phyloP scores from a whole-genome alignment of 1,140 invertebrate species.

The Eufriesea mexicana region DNA sequence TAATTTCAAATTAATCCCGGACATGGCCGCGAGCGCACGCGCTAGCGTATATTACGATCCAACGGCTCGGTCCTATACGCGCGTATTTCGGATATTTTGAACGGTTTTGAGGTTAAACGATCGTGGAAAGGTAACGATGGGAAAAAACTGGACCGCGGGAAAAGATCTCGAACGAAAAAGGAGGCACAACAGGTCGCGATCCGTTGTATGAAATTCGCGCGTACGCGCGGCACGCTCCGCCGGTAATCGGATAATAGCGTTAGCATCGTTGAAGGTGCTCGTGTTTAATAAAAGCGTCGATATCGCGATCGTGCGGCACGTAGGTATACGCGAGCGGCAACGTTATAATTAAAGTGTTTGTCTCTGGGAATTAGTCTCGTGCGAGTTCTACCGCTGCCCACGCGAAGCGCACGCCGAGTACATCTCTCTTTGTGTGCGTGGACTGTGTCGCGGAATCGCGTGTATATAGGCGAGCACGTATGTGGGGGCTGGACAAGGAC shows the following conservation, averaged over 20 bases:
- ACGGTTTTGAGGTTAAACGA: too few species aligned
- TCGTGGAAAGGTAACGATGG: too few species aligned
- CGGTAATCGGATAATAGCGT: slow-evolving; percentile 43
- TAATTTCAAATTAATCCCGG: too few species aligned
- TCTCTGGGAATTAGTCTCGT: slow-evolving; percentile 60
- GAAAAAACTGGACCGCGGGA: background rate
- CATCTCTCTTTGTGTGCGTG: background rate
- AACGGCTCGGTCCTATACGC: too few species aligned
- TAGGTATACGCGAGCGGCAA: slow-evolving; percentile 14
- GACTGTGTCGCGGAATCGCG: background rate
- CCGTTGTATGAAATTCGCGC: background rate
- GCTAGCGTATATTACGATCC: too few species aligned
- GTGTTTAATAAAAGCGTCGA: slow-evolving; percentile 61
- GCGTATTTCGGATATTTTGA: too few species aligned
- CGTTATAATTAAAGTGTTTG: slow-evolving; percentile 66
- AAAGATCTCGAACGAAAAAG: too few species aligned
- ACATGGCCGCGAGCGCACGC: too few species aligned
- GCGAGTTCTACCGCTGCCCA: slow-evolving; percentile 33
- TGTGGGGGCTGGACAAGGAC: background rate
- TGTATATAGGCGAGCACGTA: background rate
- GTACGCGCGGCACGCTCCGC: background rate
- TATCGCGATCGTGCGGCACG: slow-evolving; percentile 33
- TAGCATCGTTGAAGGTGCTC: background rate
- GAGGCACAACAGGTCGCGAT: background rate
- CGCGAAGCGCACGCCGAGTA: slow-evolving; percentile 20